Evolutionary conservation across 2,113 vertebrate genomes (phyloP).

Genomic region (Epinephelus cyanopodus): DNA sequence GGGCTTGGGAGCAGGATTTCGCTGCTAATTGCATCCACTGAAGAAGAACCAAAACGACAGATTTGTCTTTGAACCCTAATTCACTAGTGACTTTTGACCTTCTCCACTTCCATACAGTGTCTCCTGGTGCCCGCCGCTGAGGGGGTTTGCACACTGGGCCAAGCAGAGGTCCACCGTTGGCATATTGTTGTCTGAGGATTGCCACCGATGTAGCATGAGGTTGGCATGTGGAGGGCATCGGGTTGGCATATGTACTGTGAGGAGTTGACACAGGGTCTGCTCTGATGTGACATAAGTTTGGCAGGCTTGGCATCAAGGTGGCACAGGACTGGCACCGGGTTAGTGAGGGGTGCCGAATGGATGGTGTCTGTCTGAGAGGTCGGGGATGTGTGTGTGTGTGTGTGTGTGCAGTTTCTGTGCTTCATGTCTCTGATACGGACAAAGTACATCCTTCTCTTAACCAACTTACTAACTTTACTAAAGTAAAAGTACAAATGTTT

Average conservation of each 20-base stretch:
- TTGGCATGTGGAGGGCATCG: conserved; percentile 74
- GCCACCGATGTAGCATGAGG: conserved; percentile 75
- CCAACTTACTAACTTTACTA: neutral
- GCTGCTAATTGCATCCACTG: conserved; percentile 78
- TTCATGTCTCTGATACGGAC: neutral
- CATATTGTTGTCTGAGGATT: conserved; percentile 71
- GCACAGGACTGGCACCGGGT: conserved; percentile 74
- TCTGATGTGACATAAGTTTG: conserved; percentile 81
- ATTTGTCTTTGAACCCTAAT: conserved; percentile 70
- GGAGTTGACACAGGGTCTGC: conserved; percentile 73
- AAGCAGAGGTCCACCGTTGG: conserved; percentile 63
- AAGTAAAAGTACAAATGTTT: neutral
- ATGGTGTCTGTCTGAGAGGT: conserved; percentile 62
- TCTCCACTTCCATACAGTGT: conserved; percentile 53
- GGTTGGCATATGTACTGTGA: conserved; percentile 75
- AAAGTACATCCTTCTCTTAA: neutral
- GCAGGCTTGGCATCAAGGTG: conserved; percentile 77
- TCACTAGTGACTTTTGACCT: conserved; percentile 72
- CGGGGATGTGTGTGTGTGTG: neutral
- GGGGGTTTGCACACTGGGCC: conserved; percentile 51
- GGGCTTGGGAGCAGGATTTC: conserved; percentile 67
- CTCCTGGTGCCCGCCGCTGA: conserved; percentile 3
- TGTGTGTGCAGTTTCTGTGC: neutral
- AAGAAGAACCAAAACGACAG: conserved; percentile 73
- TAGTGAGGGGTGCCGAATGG: conserved; percentile 62